Evolutionary conservation across 2,797 vertebrate species (phyloP).

Genomic region (Lemur catta): DNA sequence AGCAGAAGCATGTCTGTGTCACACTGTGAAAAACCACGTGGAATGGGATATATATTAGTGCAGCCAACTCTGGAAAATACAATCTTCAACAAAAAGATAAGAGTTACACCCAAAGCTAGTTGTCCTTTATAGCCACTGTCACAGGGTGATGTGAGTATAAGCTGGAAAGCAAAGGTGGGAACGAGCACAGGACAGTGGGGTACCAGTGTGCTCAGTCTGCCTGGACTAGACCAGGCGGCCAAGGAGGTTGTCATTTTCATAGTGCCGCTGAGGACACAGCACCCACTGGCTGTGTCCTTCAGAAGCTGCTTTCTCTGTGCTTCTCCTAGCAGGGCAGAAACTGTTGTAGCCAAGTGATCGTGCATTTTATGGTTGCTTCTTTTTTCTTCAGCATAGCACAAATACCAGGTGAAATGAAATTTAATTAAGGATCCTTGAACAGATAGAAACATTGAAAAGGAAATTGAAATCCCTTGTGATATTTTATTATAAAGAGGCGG

Average conservation of each 20-base stretch:
- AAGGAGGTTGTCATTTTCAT: neutral
- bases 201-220: too few relatives aligned
- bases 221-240: neutral
- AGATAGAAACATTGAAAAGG: neutral
- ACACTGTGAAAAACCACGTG: neutral
- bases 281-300: neutral
- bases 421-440: neutral
- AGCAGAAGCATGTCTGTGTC: neutral
- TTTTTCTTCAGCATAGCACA: neutral
- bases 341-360: neutral
- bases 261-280: neutral
- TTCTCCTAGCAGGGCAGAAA: neutral
- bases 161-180: neutral
- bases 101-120: neutral
- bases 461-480: neutral
- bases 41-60: neutral
- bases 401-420: neutral
- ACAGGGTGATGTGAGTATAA: neutral
- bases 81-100: neutral
- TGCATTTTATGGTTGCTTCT: neutral
- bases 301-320: neutral
- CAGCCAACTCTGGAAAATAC: neutral
- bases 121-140: neutral
- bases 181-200: neutral
- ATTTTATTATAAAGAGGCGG: neutral